phyloP scores from a whole-genome alignment of 2,888 invertebrate genomes.

The Escarpia spicata region DNA sequence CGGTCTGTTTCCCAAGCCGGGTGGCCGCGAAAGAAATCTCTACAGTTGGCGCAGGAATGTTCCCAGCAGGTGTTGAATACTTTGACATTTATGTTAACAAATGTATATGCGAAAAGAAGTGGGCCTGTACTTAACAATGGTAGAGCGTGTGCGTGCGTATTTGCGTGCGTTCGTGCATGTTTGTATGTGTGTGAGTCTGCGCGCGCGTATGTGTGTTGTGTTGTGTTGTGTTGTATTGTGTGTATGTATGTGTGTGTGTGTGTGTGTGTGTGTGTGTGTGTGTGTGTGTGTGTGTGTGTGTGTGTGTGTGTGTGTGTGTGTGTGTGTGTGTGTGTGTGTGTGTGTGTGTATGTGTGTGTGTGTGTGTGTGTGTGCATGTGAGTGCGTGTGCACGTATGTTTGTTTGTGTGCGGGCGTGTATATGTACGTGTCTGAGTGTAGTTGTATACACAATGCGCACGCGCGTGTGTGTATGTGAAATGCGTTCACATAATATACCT shows the following conservation, averaged over 20 bases:
- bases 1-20: neutral
- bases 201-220: neutral
- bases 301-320: neutral
- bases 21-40: neutral
- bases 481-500: too few species aligned
- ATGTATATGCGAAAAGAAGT: neutral
- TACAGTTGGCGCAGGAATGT: neutral
- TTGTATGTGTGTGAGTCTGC: neutral
- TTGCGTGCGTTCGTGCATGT: neutral
- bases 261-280: too few species aligned
- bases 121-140: neutral
- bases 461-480: too few species aligned
- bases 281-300: neutral
- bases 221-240: neutral
- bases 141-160: neutral
- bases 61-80: neutral
- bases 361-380: neutral
- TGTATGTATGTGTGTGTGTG: neutral
- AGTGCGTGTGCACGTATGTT: neutral
- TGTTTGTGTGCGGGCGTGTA: neutral
- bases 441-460: neutral
- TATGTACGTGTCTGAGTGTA: neutral
- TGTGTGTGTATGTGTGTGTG: neutral
- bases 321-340: conserved; percentile 8
- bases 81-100: neutral